Evolutionary conservation across 1,140 invertebrate species (phyloP).

Genomic region (Atta colombica): DNA sequence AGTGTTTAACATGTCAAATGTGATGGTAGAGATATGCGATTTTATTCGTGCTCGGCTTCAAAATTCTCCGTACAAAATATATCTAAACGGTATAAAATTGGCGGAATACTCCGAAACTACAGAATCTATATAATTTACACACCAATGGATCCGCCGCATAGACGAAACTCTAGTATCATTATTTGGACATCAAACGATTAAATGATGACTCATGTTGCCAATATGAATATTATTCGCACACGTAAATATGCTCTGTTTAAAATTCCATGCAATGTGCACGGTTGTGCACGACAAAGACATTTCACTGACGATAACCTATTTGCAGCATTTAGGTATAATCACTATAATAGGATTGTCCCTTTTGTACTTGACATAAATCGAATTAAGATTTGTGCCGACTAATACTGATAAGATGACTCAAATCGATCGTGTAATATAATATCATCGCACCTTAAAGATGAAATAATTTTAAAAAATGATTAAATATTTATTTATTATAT

Average conservation of each 20-base stretch:
- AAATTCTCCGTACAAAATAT: background rate
- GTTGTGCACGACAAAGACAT: slow-evolving; percentile 6
- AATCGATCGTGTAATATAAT: slow-evolving; percentile 13
- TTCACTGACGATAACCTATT: slow-evolving; percentile 33
- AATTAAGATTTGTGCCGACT: slow-evolving; percentile 36
- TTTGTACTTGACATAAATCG: slow-evolving; percentile 42
- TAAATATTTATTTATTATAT: background rate
- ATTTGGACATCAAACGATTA: slow-evolving; percentile 13
- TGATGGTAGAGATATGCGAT: background rate
- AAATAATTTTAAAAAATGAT: slow-evolving; percentile 10
- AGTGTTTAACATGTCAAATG: background rate
- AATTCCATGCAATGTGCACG: slow-evolving; percentile 41
- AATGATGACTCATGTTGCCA: background rate
- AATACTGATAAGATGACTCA: background rate
- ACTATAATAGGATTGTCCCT: slow-evolving; percentile 20
- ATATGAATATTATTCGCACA: background rate
- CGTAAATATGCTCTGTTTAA: background rate
- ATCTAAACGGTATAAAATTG: background rate
- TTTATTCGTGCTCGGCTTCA: background rate
- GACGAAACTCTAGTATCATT: background rate
- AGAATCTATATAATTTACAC: too few species aligned
- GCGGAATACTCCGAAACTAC: background rate
- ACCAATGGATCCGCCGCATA: background rate
- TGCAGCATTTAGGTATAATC: slow-evolving; percentile 18
- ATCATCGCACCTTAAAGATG: background rate